A percentile compares a stretch with the other conserved stretches of the same genome.
Evolutionary conservation across 1,140 invertebrate genomes (phyloP).

Genomic region (Drosophila kurseongensis): DNA sequence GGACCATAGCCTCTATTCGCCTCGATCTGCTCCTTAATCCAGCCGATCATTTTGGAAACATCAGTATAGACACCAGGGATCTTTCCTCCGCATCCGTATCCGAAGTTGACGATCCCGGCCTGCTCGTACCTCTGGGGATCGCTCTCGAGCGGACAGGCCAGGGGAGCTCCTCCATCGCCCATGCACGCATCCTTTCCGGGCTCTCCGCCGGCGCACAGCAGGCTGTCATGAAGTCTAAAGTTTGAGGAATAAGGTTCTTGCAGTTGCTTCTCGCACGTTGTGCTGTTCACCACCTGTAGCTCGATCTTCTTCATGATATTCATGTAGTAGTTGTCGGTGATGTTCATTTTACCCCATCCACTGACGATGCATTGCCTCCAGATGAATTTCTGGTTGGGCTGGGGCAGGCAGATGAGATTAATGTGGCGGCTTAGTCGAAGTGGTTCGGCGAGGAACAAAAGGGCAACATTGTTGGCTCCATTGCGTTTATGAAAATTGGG

Average conservation of each 20-base stretch:
- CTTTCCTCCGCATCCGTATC: slow-evolving; percentile 86
- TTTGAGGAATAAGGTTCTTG: slow-evolving; percentile 31
- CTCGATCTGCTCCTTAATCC: background rate
- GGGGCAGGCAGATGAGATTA: slow-evolving; percentile 87
- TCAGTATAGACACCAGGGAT: slow-evolving; percentile 92
- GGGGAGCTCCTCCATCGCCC: slow-evolving; percentile 90
- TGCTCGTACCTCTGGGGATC: slow-evolving; percentile 86
- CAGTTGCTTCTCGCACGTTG: slow-evolving; percentile 84
- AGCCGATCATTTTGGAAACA: slow-evolving; percentile 86
- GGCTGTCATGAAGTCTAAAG: slow-evolving; percentile 84
- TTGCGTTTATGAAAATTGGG: slow-evolving; percentile 81
- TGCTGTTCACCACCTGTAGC: slow-evolving; percentile 84
- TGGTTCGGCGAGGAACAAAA: slow-evolving; percentile 86
- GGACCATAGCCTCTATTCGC: no score
- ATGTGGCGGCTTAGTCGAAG: slow-evolving; percentile 87
- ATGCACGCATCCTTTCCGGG: slow-evolving; percentile 89
- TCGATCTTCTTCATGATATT: slow-evolving; percentile 88
- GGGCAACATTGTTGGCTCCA: slow-evolving; percentile 86
- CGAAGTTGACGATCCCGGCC: slow-evolving; percentile 89
- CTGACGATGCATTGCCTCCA: slow-evolving; percentile 88
- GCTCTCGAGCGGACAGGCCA: slow-evolving; percentile 87
- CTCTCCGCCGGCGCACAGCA: slow-evolving; percentile 87
- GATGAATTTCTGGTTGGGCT: slow-evolving; percentile 73
- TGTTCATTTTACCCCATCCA: slow-evolving; percentile 92
- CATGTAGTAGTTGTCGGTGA: slow-evolving; percentile 87